A percentile compares a stretch with the other conserved stretches of the same genome.
Conservation (phyloP, 2,113 vertebrate species). For the Vidua macroura region DNA sequence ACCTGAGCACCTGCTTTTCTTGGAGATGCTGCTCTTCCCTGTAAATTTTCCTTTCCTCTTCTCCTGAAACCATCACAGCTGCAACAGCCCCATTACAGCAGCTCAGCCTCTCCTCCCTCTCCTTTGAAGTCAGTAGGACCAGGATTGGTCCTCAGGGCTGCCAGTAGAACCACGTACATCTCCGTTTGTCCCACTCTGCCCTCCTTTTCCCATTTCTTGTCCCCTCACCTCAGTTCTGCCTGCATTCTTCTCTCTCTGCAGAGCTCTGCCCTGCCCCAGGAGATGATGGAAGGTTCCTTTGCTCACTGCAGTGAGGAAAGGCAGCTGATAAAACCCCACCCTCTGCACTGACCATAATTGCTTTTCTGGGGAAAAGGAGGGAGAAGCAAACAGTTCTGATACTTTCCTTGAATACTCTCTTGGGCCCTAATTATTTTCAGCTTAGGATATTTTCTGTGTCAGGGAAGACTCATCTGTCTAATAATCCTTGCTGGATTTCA, state of each 20-base stretch:
- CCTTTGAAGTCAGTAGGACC: background rate
- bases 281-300: accelerated
- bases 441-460: background rate
- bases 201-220: background rate
- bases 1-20: background rate
- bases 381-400: background rate
- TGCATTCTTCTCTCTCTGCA: background rate
- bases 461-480: background rate
- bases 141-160: background rate
- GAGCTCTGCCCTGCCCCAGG: background rate
- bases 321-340: background rate
- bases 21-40: background rate
- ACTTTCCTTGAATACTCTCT: background rate
- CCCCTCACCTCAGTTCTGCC: background rate
- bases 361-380: background rate
- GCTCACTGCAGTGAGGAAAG: background rate
- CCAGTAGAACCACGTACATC: accelerated
- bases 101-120: background rate
- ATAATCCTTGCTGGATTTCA: background rate
- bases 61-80: background rate
- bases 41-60: background rate
- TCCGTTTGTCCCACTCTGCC: background rate
- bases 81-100: background rate
- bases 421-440: conserved; percentile 9
- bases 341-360: background rate